These are phyloP conservation scores for Procavia capensis DNA, from an alignment of 2,113 vertebrate genomes.

Conservation along the genomic window DNA sequence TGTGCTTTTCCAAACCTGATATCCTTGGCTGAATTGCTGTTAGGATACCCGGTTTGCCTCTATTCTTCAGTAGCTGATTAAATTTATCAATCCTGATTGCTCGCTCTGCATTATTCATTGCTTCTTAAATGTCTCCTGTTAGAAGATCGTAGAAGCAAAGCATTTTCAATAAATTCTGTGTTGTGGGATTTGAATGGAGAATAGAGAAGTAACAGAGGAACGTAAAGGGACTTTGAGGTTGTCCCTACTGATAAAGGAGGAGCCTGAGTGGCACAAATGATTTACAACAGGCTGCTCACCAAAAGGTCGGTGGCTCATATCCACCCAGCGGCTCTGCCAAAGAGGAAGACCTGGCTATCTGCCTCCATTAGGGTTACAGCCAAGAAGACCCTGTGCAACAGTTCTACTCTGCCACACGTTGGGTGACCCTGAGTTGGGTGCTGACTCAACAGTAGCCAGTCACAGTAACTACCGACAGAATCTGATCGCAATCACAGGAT, in stretches of 20 bases:
- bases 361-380: background rate
- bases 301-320: background rate
- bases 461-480: no score
- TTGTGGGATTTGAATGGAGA: background rate
- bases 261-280: background rate
- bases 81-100: background rate
- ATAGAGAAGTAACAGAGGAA: background rate
- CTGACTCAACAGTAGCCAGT: no score
- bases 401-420: background rate
- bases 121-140: slow-evolving; percentile 13
- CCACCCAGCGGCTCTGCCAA: background rate
- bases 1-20: slow-evolving; percentile 61
- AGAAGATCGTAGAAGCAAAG: background rate
- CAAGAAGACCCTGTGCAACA: background rate
- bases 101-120: background rate
- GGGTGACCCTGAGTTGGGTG: background rate
- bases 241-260: background rate
- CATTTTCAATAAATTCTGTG: background rate
- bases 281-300: background rate
- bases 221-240: background rate
- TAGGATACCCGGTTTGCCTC: background rate
- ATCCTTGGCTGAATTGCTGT: slow-evolving; percentile 44
- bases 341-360: background rate
- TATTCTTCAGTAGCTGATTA: background rate
- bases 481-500: background rate